These are phyloP conservation scores for Drosophila recens DNA, from an alignment of 2,888 invertebrate species.

Conservation along the genomic window DNA sequence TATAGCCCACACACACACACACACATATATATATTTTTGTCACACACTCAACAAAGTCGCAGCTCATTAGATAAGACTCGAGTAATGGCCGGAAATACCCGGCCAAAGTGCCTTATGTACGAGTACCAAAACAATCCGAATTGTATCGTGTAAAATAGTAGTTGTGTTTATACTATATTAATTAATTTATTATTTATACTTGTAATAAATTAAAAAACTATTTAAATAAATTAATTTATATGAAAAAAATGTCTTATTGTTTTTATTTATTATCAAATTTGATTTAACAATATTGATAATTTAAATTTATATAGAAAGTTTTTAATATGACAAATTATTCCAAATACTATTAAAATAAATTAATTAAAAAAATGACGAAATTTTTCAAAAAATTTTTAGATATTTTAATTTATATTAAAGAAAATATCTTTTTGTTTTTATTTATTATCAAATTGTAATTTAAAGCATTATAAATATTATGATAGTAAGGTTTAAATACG, in stretches of 20 bases:
- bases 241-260: neutral
- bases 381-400: neutral
- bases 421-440: no score
- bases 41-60: conserved; percentile 16
- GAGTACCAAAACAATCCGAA: conserved; percentile 29
- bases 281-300: neutral
- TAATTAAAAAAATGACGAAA: neutral
- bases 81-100: neutral
- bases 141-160: conserved; percentile 69
- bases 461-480: no score
- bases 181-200: conserved; percentile 78
- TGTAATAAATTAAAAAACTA: conserved; percentile 75
- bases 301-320: no score
- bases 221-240: conserved; percentile 81
- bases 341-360: neutral
- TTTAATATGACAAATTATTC: neutral
- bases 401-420: no score
- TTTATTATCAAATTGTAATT: no score
- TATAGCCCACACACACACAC: conserved; percentile 47
- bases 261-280: neutral
- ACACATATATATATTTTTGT: conserved; percentile 2
- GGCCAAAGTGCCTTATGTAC: conserved; percentile 30
- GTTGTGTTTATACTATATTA: conserved; percentile 71
- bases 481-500: no score
- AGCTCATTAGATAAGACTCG: conserved; percentile 25